Base-by-base conservation (phyloP, 1,140 invertebrate species). In the Drosophila neocordata region DNA sequence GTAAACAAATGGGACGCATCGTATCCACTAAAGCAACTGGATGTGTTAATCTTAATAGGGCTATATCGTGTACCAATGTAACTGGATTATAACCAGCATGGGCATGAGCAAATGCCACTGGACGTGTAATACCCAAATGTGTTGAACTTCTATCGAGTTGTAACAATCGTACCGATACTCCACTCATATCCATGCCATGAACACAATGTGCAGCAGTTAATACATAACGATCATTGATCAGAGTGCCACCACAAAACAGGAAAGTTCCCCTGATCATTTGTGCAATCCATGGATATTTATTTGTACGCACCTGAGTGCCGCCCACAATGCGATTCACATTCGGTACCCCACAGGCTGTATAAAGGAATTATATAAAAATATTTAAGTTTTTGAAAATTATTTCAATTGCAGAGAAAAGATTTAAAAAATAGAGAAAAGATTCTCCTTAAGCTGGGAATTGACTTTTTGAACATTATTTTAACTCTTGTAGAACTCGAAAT, bases 1-100 rank as follows among this genome's bases (percentile, higher is more conserved):
- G 97, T 44, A 98, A 91, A 91, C 97, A 98, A 34, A 97, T 94
- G 0, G 97, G 97, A 67, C 96, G 95, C 15, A 98, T 95, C 73
- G 97, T 96, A 73, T 96, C 95, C 12, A 94, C 94, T 91, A 94
- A 94, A 65, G 94, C 94, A 2, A 97, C 96, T 0, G 95, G 94
- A 48, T 94, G 92, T 13, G 93, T 93, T n/a, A 92, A 34, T 0
- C 78, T 75, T 58, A 92, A 61, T 22, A 92, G 92, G 0, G 97
- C 97, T 65, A 98, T 97, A 82, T 98, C 97, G 73, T 98, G 97
- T 89, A 98, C 74, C 41, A 90, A 63, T 7, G 73, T 81, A 6
- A 74, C 63, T 4, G 77, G 73, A 72, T 90, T 79, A 6, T 91
- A 91, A 4, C 72, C 76, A 6, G 73, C 62, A 56, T 91, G 89